Conservation (phyloP, 2,888 invertebrate species). For the Drosophila aldrichi region DNA sequence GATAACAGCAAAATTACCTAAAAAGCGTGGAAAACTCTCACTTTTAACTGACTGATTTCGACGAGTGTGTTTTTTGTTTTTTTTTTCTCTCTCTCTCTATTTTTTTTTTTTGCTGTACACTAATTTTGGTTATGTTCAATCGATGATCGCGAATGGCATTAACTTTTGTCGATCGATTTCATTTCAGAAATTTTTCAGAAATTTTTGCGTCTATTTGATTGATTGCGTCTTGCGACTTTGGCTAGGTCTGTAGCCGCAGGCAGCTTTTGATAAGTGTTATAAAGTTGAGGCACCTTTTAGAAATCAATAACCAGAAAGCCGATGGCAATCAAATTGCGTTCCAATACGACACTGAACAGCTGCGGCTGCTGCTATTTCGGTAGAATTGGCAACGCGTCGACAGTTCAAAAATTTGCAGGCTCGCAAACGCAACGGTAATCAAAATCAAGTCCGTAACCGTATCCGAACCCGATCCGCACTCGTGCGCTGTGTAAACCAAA, state of each 20-base stretch:
- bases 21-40: slow-evolving; percentile 78
- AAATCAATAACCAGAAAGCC: slow-evolving; percentile 38
- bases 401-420: slow-evolving; percentile 21
- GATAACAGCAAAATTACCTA: slow-evolving; percentile 59
- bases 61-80: slow-evolving; percentile 20
- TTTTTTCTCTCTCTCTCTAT: slow-evolving; percentile 27
- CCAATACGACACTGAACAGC: slow-evolving; percentile 10
- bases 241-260: slow-evolving; percentile 25
- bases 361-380: neutral
- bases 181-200: slow-evolving; percentile 32
- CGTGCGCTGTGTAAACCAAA: slow-evolving; percentile 79
- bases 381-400: slow-evolving; percentile 26
- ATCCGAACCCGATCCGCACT: slow-evolving; percentile 68
- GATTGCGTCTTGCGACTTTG: slow-evolving; percentile 46
- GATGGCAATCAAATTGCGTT: slow-evolving; percentile 22
- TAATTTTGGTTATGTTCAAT: slow-evolving; percentile 29
- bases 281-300: slow-evolving; percentile 56
- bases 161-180: slow-evolving; percentile 43
- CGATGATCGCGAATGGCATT: slow-evolving; percentile 29
- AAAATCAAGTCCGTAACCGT: slow-evolving; percentile 45
- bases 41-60: slow-evolving; percentile 68
- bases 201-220: slow-evolving; percentile 62
- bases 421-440: slow-evolving; percentile 36
- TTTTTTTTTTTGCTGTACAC: slow-evolving; percentile 28
- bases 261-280: slow-evolving; percentile 40